A percentile compares a stretch with the other conserved stretches of the same genome.
These are phyloP conservation scores for Hylaeus anthracinus DNA, from an alignment of 1,140 invertebrate genomes.

Conservation along the genomic window DNA sequence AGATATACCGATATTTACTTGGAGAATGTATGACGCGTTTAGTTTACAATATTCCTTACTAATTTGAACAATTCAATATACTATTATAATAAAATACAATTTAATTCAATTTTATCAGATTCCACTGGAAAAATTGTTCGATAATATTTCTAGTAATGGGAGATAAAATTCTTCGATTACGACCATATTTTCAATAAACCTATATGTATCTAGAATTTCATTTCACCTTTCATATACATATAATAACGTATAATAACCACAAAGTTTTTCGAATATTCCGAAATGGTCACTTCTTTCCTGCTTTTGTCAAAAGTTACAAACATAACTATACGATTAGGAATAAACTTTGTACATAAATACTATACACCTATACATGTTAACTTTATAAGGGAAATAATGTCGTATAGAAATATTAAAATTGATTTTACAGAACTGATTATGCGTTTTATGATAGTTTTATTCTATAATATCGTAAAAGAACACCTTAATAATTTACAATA, in stretches of 20 bases:
- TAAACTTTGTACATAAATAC: not conserved
- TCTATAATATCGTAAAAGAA: constrained; percentile 63
- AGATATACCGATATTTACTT: constrained; percentile 6
- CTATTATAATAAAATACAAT: not conserved
- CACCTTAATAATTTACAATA: constrained; percentile 48
- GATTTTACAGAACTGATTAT: not conserved
- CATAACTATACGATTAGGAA: no score
- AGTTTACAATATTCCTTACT: not conserved
- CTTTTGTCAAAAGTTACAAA: no score
- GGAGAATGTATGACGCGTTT: not conserved
- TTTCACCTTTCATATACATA: no score
- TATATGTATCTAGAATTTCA: not conserved
- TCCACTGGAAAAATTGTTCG: not conserved
- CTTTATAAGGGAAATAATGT: not conserved
- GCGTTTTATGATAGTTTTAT: constrained; percentile 37
- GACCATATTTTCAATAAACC: not conserved
- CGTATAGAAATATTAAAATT: not conserved
- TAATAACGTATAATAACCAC: no score
- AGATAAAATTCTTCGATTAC: not conserved
- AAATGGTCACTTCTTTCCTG: no score
- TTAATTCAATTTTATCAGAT: not conserved
- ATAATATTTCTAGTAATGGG: no score
- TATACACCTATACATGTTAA: not conserved
- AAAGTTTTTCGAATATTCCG: no score
- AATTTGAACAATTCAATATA: not conserved